Conservation (phyloP, 2,888 invertebrate species). For the Alentia gelatinosa region DNA sequence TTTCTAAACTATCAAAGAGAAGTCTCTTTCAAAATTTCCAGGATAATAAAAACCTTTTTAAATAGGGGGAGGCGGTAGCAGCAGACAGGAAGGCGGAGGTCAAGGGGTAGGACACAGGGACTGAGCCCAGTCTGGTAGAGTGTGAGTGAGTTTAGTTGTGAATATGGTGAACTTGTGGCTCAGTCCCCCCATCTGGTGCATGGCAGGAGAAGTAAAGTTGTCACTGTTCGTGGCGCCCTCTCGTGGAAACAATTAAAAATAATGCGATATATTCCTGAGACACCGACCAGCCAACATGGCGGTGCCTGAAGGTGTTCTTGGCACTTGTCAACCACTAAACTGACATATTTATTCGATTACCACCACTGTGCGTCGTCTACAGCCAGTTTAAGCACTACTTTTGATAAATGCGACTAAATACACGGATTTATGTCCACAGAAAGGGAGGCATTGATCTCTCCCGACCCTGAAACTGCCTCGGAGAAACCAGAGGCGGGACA, state of each 20-base stretch:
- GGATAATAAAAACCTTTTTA: too few relatives aligned
- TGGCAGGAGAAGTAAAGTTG: too few relatives aligned
- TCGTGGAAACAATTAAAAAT: background rate
- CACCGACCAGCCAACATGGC: background rate
- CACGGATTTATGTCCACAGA: constrained; percentile 1
- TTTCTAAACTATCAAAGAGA: too few relatives aligned
- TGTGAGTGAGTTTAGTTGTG: too few relatives aligned
- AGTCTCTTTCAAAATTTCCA: too few relatives aligned
- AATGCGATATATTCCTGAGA: background rate
- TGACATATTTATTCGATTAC: background rate
- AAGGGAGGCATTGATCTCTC: background rate
- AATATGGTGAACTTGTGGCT: too few relatives aligned
- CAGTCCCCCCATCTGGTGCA: too few relatives aligned
- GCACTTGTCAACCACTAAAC: background rate
- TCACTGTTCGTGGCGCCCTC: constrained; percentile 4
- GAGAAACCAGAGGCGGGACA: background rate
- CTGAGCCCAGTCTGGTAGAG: too few relatives aligned
- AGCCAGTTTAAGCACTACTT: background rate
- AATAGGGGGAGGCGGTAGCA: too few relatives aligned
- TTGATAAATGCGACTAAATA: background rate
- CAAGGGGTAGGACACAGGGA: too few relatives aligned
- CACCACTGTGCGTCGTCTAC: background rate
- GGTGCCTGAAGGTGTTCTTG: background rate
- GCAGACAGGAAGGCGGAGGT: too few relatives aligned
- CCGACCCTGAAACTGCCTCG: background rate